phyloP scores from a whole-genome alignment of 2,113 vertebrate species.

The Python bivittatus region DNA sequence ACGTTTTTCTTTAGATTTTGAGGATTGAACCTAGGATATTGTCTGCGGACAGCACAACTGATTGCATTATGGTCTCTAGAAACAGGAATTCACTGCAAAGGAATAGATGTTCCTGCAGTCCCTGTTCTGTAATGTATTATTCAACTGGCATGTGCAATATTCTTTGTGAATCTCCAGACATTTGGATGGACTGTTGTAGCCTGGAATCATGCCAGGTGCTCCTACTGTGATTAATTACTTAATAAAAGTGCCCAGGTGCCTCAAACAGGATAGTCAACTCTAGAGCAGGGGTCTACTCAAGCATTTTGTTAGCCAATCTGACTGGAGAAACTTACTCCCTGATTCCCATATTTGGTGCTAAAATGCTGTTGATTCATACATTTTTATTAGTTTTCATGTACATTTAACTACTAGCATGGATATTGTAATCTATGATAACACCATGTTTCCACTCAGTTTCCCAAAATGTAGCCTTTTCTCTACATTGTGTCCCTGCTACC shows the following conservation, averaged over 20 bases:
- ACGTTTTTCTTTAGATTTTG: background rate
- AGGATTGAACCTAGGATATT: background rate
- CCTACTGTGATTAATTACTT: background rate
- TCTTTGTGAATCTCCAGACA: background rate
- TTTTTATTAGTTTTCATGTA: background rate
- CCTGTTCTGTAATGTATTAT: background rate
- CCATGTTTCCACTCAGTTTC: background rate
- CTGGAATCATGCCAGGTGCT: background rate
- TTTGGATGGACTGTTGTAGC: background rate
- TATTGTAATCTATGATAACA: background rate
- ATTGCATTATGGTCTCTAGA: background rate
- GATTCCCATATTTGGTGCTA: background rate
- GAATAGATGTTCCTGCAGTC: background rate
- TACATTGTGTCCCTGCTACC: background rate
- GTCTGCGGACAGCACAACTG: background rate
- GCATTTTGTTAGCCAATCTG: background rate
- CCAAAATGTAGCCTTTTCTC: background rate
- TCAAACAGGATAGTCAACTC: background rate
- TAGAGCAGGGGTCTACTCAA: background rate
- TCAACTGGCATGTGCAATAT: background rate
- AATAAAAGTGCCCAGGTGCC: background rate
- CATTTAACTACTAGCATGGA: background rate
- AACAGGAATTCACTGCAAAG: background rate
- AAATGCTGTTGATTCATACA: background rate
- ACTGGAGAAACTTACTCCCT: background rate